Conservation (phyloP, 2,797 vertebrate genomes). For the Mormyrus proboscirostris region DNA sequence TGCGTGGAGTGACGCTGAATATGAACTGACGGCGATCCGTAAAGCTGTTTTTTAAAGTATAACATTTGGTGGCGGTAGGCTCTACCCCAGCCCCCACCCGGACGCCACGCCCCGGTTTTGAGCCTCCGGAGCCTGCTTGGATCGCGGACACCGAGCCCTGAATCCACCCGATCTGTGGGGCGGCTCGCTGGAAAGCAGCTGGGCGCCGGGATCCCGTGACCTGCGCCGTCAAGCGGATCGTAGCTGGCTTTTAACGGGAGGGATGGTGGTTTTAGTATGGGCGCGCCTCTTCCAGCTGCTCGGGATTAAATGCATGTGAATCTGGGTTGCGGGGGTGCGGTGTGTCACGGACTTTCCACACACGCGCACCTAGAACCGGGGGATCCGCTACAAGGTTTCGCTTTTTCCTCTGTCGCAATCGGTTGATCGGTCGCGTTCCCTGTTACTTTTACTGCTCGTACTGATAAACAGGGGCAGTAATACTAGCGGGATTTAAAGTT, state of each 20-base stretch:
- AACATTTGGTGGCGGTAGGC: not conserved
- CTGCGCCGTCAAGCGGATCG: not conserved
- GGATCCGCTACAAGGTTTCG: not conserved
- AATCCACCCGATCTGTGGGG: not conserved
- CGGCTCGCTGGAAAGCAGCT: not conserved
- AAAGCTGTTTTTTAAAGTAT: not conserved
- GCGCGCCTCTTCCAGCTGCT: not conserved
- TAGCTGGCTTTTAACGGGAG: not conserved
- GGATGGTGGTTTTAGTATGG: not conserved
- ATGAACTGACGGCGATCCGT: not conserved
- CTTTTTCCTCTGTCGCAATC: not conserved
- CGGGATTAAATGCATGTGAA: not conserved
- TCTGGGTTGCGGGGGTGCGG: not conserved
- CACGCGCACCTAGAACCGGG: not conserved
- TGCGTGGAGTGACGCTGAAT: not conserved
- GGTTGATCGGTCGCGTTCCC: not conserved
- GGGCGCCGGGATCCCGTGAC: not conserved
- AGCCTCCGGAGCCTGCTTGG: not conserved
- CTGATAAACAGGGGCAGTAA: not conserved
- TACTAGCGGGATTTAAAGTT: not conserved
- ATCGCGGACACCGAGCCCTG: not conserved
- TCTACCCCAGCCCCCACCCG: not conserved
- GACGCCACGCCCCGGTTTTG: not conserved
- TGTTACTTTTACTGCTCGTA: not conserved
- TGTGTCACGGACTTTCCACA: not conserved